Evolutionary conservation across 2,888 invertebrate species (phyloP), one percentile per base, ranked within the genome.

Genomic region (Conistra vaccinii): DNA sequence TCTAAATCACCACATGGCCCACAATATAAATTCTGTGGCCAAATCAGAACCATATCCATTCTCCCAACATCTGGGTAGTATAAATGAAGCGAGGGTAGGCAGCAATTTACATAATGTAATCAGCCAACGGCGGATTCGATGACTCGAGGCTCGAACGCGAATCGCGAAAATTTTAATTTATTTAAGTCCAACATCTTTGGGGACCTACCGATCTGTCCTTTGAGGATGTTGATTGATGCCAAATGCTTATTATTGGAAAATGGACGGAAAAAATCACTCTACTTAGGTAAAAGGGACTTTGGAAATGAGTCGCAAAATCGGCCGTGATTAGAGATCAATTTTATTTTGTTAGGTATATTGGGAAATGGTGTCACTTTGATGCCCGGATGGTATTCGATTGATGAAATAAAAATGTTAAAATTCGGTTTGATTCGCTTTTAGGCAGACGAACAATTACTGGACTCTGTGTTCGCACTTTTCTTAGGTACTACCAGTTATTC

Each of bases 81-180:
- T 93, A 91, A 92, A 93, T 94, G 93, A 88, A 87, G 90, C 87
- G 89, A 90, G 86, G 92, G 90, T 89, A 88, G 88, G 80, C 84
- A 79, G 86, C 87, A 89, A 95, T 95, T 95, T 94, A 91, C 95
- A 95, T 95, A 95, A 95, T 94, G 94, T 94, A 94, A 95, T 95
- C 95, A 95, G 91, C 89, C 88, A 87, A 88, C 88, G 90, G 89
- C 90, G 93, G 92, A 92, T 89, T 93, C 93, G 91, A 95, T 95
- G 94, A 94, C 92, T 94, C 91, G 92, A 90, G 85, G 68, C 78
- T 79, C 80, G 55, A 78, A 79, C 67, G 85, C 88, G 90, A 92
- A 93, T 92, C 93, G 91, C 90, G 78, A 92, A 91, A 90, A 90
- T 93, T 93, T 94, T 93, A 94, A 95, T 93, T 92, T 92, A 88